Conservation (phyloP, 1,140 invertebrate genomes). For the Leptonema lineaticorne region DNA sequence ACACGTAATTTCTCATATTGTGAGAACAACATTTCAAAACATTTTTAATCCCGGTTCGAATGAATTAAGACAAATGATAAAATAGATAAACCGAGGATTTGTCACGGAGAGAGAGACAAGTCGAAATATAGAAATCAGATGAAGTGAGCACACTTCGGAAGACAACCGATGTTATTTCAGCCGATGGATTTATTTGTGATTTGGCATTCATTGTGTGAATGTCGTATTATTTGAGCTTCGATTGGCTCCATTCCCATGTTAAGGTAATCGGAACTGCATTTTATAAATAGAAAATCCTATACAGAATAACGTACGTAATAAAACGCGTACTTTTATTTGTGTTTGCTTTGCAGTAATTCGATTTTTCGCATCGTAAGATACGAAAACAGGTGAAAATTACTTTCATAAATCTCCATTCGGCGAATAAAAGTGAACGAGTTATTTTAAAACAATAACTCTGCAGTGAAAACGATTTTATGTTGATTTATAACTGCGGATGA, state of each 20-base stretch:
- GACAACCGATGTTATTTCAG: background rate
- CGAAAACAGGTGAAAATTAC: too few relatives aligned
- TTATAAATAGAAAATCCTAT: slow-evolving; percentile 1
- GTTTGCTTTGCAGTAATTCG: too few relatives aligned
- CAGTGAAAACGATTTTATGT: background rate
- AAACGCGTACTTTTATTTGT: too few relatives aligned
- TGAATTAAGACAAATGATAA: too few relatives aligned
- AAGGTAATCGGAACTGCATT: slow-evolving; percentile 12
- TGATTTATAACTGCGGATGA: slow-evolving; percentile 16
- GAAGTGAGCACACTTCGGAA: background rate
- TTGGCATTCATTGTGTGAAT: slow-evolving; percentile 24
- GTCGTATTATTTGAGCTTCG: slow-evolving; percentile 26
- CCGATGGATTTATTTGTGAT: slow-evolving; percentile 9
- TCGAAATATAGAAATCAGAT: too few relatives aligned
- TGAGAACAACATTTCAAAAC: too few relatives aligned
- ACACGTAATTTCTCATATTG: too few relatives aligned
- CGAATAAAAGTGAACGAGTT: background rate
- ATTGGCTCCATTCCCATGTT: slow-evolving; percentile 22
- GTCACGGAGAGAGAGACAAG: too few relatives aligned
- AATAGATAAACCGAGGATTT: too few relatives aligned
- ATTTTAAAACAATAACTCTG: slow-evolving; percentile 6
- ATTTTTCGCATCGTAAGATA: too few relatives aligned
- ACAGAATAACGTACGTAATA: background rate
- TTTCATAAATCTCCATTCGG: background rate
- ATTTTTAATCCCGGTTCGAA: too few relatives aligned